phyloP scores from a whole-genome alignment of 35 echinoderm and acorn worm genomes.

The Anneissia japonica region DNA sequence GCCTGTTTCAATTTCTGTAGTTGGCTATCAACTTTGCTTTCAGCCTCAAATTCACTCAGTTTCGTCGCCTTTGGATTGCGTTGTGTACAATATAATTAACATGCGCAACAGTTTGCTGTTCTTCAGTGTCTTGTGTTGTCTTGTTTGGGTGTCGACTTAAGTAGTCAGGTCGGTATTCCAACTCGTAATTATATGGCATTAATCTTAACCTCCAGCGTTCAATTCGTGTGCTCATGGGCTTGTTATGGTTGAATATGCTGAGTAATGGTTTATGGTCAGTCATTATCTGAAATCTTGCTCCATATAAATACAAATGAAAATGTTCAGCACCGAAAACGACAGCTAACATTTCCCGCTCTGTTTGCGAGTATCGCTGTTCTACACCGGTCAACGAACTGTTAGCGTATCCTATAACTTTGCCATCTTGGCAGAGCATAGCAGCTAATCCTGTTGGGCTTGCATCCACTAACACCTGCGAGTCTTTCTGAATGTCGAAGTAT shows the following conservation, averaged over 20 bases:
- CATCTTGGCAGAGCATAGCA: slow-evolving; percentile 9
- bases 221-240: slow-evolving; percentile 19
- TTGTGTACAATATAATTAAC: slow-evolving; percentile 33
- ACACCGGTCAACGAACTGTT: slow-evolving; percentile 31
- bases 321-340: slow-evolving; percentile 41
- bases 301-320: slow-evolving; percentile 53
- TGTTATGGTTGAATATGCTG: slow-evolving; percentile 4
- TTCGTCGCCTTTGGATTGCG: slow-evolving; percentile 41
- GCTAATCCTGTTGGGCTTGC: slow-evolving; percentile 42
- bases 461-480: slow-evolving; percentile 33
- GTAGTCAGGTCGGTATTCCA: slow-evolving; percentile 45
- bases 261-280: slow-evolving; percentile 44
- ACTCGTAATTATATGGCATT: slow-evolving; percentile 26
- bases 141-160: slow-evolving; percentile 19
- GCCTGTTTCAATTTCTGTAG: neutral
- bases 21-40: slow-evolving; percentile 12
- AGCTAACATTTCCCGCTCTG: slow-evolving; percentile 39
- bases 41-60: slow-evolving; percentile 11
- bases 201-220: slow-evolving; percentile 38
- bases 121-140: neutral
- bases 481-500: slow-evolving; percentile 28
- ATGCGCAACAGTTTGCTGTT: slow-evolving; percentile 8
- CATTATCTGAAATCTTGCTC: slow-evolving; percentile 27
- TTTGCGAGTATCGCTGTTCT: slow-evolving; percentile 47
- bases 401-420: slow-evolving; percentile 26